Percentiles rank a stretch among this genome's conserved stretches.
Conservation (phyloP, 2,113 vertebrate species). For the Hydropotes inermis region DNA sequence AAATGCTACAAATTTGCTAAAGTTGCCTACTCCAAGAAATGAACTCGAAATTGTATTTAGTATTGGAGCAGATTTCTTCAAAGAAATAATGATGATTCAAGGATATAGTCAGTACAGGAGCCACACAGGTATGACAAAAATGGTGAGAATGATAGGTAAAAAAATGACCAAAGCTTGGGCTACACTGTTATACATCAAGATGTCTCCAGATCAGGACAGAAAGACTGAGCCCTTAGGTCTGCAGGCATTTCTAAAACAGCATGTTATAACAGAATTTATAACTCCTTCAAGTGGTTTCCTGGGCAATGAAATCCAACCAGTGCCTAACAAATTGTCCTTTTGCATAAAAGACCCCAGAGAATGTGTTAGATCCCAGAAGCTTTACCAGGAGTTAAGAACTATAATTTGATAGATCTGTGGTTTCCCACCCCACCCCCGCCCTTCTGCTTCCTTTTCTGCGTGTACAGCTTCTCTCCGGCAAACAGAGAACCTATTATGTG, state of each 20-base stretch:
- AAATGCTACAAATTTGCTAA: neutral
- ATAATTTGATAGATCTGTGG: neutral
- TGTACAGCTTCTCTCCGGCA: neutral
- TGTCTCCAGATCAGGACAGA: neutral
- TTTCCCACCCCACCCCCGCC: neutral
- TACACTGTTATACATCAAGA: no score
- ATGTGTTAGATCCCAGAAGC: neutral
- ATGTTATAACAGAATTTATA: neutral
- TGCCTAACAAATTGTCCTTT: neutral
- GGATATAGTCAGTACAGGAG: neutral
- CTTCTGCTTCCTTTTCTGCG: neutral
- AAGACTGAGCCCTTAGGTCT: neutral
- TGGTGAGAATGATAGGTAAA: neutral
- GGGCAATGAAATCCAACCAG: neutral
- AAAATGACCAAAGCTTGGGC: neutral
- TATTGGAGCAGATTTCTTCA: neutral
- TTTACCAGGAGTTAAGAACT: neutral
- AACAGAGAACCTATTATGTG: neutral
- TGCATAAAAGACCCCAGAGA: neutral
- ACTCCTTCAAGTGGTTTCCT: conserved; percentile 7
- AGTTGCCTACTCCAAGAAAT: neutral
- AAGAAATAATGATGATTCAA: neutral
- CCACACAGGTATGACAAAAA: neutral
- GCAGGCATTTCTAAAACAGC: neutral
- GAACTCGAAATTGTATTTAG: neutral